These are phyloP conservation scores for Theretra japonica DNA, from an alignment of 2,888 invertebrate genomes.

Conservation along the genomic window DNA sequence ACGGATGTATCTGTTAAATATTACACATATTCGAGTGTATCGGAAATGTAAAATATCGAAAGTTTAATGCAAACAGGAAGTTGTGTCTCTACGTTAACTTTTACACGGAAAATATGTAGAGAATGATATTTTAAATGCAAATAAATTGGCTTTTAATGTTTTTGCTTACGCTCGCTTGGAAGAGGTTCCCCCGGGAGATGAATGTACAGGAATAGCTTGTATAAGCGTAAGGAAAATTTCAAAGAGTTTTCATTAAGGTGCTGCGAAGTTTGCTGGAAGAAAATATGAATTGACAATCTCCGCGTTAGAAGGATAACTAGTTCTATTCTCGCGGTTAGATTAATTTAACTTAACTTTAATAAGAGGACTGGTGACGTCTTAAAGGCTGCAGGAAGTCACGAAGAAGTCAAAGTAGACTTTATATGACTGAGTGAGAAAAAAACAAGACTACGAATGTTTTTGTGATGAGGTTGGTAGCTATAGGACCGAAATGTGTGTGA, in stretches of 20 bases:
- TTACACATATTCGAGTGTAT: conserved; percentile 10
- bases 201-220: not conserved
- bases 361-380: too few species aligned
- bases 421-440: too few species aligned
- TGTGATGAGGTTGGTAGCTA: too few species aligned
- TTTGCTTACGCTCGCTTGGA: not conserved
- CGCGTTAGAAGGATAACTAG: too few species aligned
- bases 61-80: conserved; percentile 14
- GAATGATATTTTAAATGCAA: conserved; percentile 7
- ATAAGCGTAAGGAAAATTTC: not conserved
- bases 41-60: conserved; percentile 20
- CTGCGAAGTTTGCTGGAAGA: not conserved
- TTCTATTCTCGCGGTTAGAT: too few species aligned
- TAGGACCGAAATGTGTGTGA: too few species aligned
- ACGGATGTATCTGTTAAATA: conserved; percentile 20
- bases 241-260: conserved; percentile 5
- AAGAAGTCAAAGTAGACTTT: too few species aligned
- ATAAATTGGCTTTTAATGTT: conserved; percentile 2
- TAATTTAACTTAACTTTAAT: too few species aligned
- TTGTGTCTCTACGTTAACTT: not conserved
- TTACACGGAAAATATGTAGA: not conserved
- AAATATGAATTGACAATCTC: too few species aligned
- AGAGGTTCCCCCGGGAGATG: not conserved
- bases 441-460: too few species aligned
- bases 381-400: too few species aligned